Conservation (phyloP, 2,113 vertebrate genomes). For the Anoura caudifer region DNA sequence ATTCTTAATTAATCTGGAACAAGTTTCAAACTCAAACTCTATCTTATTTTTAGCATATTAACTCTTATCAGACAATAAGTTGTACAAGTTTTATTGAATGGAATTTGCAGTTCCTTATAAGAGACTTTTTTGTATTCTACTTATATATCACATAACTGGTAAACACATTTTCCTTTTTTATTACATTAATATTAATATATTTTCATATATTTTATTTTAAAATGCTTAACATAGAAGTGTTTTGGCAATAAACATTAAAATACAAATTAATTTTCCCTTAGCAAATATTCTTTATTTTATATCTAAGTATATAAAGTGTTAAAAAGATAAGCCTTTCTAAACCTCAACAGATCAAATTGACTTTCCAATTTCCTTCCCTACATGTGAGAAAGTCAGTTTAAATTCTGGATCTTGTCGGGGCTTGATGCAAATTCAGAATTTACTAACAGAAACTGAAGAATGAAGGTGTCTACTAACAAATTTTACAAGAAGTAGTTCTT, state of each 20-base stretch:
- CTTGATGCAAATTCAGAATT: conserved; percentile 56
- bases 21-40: background rate
- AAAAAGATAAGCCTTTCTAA: background rate
- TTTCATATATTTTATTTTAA: background rate
- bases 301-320: background rate
- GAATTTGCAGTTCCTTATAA: background rate
- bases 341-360: conserved; percentile 39
- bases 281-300: background rate
- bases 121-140: background rate
- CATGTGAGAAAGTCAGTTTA: conserved; percentile 39
- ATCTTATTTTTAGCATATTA: background rate
- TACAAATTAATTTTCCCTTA: background rate
- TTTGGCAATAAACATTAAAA: background rate
- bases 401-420: conserved; percentile 48
- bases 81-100: background rate
- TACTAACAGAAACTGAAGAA: background rate
- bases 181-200: background rate
- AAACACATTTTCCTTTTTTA: background rate
- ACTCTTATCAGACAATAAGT: background rate
- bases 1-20: background rate
- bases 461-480: conserved; percentile 17
- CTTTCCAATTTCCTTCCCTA: conserved; percentile 38
- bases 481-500: conserved; percentile 34
- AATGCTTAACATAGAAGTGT: background rate
- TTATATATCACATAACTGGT: background rate